Percentiles rank a stretch among this genome's conserved stretches.
These are phyloP conservation scores for Acronicta psi DNA, from an alignment of 2,888 invertebrate genomes.

Conservation along the genomic window DNA sequence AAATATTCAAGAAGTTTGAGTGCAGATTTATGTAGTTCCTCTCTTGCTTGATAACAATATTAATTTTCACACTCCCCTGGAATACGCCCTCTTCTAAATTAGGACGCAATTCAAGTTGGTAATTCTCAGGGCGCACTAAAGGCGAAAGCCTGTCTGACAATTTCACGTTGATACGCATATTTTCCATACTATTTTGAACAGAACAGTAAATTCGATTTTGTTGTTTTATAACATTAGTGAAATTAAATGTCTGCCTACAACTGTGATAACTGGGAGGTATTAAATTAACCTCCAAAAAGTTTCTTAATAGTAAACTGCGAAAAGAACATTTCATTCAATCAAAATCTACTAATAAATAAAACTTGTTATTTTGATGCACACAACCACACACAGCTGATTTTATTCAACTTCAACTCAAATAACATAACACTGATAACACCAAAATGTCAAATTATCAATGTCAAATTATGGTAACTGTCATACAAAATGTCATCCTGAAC, in stretches of 20 bases:
- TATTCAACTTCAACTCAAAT: neutral
- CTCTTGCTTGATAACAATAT: slow-evolving; percentile 73
- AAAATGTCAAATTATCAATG: no score
- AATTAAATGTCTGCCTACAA: slow-evolving; percentile 46
- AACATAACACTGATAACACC: no score
- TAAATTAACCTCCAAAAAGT: slow-evolving; percentile 2
- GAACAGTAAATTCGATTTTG: slow-evolving; percentile 24
- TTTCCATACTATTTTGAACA: slow-evolving; percentile 48
- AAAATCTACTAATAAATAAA: neutral
- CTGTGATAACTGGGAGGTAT: slow-evolving; percentile 43
- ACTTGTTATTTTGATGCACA: slow-evolving; percentile 2
- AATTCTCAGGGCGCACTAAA: slow-evolving; percentile 74
- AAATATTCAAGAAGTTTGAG: slow-evolving; percentile 88
- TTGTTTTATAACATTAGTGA: slow-evolving; percentile 26
- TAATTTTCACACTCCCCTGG: slow-evolving; percentile 75
- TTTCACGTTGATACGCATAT: slow-evolving; percentile 63
- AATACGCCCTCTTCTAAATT: slow-evolving; percentile 72
- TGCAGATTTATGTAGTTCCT: slow-evolving; percentile 88
- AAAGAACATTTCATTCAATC: slow-evolving; percentile 25
- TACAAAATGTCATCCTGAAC: no score
- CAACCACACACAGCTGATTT: slow-evolving; percentile 17
- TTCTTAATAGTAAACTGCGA: slow-evolving; percentile 17
- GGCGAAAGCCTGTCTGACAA: slow-evolving; percentile 73
- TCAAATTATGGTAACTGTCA: no score
- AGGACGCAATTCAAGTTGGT: slow-evolving; percentile 74